phyloP scores from a whole-genome alignment of 2,888 invertebrate species.

The Gerris lacustris region DNA sequence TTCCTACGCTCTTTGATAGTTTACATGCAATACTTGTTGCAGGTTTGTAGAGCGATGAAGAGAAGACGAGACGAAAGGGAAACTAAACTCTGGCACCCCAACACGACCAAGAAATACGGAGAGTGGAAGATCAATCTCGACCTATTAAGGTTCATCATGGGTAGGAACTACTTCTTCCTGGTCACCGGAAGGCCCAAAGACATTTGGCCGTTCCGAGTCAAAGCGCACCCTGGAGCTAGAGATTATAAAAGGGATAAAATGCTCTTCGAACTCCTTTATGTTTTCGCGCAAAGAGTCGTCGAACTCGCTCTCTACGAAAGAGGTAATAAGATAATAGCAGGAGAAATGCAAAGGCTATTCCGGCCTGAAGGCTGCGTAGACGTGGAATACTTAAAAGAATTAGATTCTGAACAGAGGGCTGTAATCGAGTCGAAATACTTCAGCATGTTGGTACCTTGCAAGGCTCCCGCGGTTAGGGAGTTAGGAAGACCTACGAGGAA shows the following conservation, averaged over 20 bases:
- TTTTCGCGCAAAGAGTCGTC: conserved; percentile 15
- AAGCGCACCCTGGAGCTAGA: not conserved
- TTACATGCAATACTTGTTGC: conserved; percentile 20
- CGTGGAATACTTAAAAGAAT: not conserved
- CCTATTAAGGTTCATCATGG: conserved; percentile 15
- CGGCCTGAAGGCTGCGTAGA: conserved; percentile 7
- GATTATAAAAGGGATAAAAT: conserved; percentile 10
- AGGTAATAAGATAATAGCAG: conserved; percentile 14
- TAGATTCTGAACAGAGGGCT: not conserved
- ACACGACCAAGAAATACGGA: conserved; percentile 10
- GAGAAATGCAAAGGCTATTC: conserved; percentile 18
- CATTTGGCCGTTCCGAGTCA: not conserved
- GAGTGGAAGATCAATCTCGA: conserved; percentile 17
- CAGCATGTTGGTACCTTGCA: not conserved
- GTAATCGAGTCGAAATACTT: not conserved
- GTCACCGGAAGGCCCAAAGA: conserved; percentile 11
- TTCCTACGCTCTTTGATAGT: conserved; percentile 17
- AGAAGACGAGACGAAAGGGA: conserved; percentile 12
- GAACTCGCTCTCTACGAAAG: conserved; percentile 18
- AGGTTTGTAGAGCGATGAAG: conserved; percentile 10
- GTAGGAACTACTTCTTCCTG: conserved; percentile 15
- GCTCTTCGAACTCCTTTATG: conserved; percentile 15
- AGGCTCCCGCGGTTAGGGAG: not conserved
- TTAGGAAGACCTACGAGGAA: not conserved
- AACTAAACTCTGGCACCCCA: conserved; percentile 18